phyloP scores from a whole-genome alignment of 53 echinoderm and acorn worm genomes.

The Arbacia lixula region DNA sequence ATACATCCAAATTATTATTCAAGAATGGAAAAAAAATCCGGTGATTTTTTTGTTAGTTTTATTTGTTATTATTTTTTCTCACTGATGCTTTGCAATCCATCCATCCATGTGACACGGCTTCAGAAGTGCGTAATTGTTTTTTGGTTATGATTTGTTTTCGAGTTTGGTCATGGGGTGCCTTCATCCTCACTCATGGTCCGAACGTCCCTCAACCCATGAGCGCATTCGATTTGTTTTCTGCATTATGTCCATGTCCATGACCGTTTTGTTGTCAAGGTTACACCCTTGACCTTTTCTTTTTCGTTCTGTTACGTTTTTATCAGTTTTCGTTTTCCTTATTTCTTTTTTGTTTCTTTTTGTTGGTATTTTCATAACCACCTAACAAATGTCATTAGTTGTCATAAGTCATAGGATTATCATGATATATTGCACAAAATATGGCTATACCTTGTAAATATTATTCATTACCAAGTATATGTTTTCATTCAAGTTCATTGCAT shows the following conservation, averaged over 20 bases:
- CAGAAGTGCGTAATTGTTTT: conserved; percentile 55
- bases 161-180: conserved; percentile 4
- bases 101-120: conserved; percentile 44
- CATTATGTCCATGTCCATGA: conserved; percentile 9
- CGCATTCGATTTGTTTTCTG: not conserved
- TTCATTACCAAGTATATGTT: too few relatives aligned
- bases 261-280: not conserved
- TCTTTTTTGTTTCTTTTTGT: not conserved
- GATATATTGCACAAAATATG: too few relatives aligned
- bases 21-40: not conserved
- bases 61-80: conserved; percentile 14
- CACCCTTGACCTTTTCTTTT: not conserved
- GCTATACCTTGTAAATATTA: too few relatives aligned
- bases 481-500: too few relatives aligned
- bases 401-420: too few relatives aligned
- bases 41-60: conserved; percentile 23
- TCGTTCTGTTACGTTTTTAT: not conserved
- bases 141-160: conserved; percentile 15
- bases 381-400: too few relatives aligned
- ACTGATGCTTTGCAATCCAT: conserved; percentile 37
- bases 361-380: not conserved
- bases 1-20: not conserved
- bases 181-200: not conserved
- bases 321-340: not conserved
- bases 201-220: not conserved